A percentile compares a stretch with the other conserved stretches of the same genome.
Evolutionary conservation across 2,888 invertebrate species (phyloP).

Genomic region (Oxycera nigricornis): DNA sequence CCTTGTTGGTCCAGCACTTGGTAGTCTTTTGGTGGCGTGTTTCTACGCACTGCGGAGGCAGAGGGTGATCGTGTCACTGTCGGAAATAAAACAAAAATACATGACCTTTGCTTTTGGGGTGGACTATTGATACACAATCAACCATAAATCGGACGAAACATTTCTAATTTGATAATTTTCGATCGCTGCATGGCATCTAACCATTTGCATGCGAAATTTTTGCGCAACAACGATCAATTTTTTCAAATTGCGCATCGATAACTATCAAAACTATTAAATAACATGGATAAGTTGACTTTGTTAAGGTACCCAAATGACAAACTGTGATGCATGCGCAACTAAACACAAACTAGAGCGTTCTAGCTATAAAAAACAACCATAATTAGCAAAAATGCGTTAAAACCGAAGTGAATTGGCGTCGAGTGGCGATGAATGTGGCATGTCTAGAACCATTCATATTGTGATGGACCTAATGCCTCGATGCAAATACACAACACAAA

Average conservation of each 20-base stretch:
- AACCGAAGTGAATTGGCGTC: neutral
- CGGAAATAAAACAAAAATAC: too few relatives aligned
- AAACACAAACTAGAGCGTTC: neutral
- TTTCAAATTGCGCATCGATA: neutral
- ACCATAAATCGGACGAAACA: constrained; percentile 45
- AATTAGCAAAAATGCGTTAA: neutral
- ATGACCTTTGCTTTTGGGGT: too few relatives aligned
- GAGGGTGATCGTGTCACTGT: constrained; percentile 52
- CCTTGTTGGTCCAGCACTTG: constrained; percentile 53
- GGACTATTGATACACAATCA: too few relatives aligned
- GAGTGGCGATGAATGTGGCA: neutral
- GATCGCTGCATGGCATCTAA: neutral
- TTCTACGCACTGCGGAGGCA: constrained; percentile 52
- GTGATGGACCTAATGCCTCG: neutral
- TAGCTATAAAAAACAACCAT: neutral
- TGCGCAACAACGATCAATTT: neutral
- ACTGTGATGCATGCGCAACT: constrained; percentile 5
- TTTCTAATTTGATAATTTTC: constrained; percentile 21
- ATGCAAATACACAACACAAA: neutral
- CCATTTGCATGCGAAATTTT: neutral
- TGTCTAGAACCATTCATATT: neutral
- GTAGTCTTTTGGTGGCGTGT: constrained; percentile 56
- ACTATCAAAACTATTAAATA: too few relatives aligned
- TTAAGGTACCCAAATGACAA: neutral
- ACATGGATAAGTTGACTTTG: neutral